A percentile compares a stretch with the other conserved stretches of the same genome.
These are phyloP conservation scores for Himalopsyche kuldschensis DNA, from an alignment of 2,888 invertebrate species.

Conservation along the genomic window DNA sequence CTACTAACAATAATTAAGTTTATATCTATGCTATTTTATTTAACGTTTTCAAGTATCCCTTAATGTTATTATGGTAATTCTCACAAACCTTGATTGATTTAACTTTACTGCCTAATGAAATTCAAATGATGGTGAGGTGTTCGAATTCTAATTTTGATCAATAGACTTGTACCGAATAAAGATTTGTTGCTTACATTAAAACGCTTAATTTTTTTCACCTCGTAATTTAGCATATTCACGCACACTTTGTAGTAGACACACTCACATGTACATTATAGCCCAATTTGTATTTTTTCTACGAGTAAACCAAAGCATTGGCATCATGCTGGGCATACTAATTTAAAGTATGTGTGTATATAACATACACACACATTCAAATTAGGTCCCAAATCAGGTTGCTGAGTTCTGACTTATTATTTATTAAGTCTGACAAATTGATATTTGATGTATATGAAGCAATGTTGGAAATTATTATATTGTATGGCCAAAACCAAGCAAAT, in stretches of 20 bases:
- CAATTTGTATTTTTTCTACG: slow-evolving; percentile 1
- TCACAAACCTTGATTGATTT: no score
- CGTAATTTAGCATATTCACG: background rate
- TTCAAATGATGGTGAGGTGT: background rate
- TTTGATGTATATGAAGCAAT: no score
- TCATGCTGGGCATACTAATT: background rate
- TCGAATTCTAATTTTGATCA: background rate
- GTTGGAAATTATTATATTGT: no score
- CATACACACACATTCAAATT: background rate
- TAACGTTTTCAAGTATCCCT: no score
- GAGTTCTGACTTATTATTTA: background rate
- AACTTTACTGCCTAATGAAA: no score
- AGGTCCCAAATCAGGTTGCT: background rate
- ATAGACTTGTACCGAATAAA: background rate
- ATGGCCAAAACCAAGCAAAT: no score
- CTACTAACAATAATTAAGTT: no score
- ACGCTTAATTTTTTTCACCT: background rate
- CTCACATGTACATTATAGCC: background rate
- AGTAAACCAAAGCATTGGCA: background rate
- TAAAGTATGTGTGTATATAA: background rate
- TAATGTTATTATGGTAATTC: no score
- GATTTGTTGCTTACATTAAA: background rate
- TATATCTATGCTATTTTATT: no score
- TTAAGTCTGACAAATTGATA: no score
- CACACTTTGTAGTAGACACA: background rate